Percentiles rank a stretch among this genome's conserved stretches.
These are phyloP conservation scores for Ophion slaviceki DNA, from an alignment of 2,888 invertebrate genomes.

Conservation along the genomic window DNA sequence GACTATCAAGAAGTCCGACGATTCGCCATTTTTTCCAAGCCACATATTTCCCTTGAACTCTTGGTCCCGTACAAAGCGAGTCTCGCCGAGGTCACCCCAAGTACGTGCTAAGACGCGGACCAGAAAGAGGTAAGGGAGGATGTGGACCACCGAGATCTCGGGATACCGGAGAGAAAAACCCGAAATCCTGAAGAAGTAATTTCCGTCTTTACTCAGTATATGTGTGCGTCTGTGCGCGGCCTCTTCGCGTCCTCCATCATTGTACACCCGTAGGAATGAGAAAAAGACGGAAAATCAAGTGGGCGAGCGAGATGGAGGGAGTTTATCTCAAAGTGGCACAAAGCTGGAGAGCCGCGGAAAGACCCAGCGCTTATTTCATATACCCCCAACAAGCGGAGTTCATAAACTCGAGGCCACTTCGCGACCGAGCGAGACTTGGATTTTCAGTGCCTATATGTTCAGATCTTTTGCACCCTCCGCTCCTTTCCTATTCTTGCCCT, in stretches of 20 bases:
- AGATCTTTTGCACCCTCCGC: conserved; percentile 19
- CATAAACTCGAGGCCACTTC: conserved; percentile 52
- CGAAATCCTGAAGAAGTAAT: conserved; percentile 62
- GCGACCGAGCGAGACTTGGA: conserved; percentile 27
- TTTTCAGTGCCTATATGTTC: conserved; percentile 23
- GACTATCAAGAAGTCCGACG: not conserved
- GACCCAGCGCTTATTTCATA: conserved; percentile 52
- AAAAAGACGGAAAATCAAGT: conserved; percentile 26
- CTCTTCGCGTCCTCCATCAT: conserved; percentile 16
- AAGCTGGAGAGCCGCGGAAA: conserved; percentile 39
- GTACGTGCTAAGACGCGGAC: not conserved
- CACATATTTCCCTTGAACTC: not conserved
- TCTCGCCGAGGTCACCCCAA: conserved; percentile 8
- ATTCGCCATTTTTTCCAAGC: not conserved
- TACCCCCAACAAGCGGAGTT: conserved; percentile 55
- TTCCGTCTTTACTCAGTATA: conserved; percentile 52
- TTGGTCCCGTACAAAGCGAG: conserved; percentile 1
- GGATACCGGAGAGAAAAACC: conserved; percentile 32
- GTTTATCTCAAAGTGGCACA: conserved; percentile 65
- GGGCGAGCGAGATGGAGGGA: conserved; percentile 1
- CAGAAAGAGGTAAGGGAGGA: not conserved
- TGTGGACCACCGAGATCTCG: not conserved
- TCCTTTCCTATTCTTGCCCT: not conserved
- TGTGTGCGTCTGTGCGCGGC: conserved; percentile 7
- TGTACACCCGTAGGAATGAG: conserved; percentile 19